phyloP scores from a whole-genome alignment of 2,797 vertebrate genomes.

The Oceanodroma leucorhoa region DNA sequence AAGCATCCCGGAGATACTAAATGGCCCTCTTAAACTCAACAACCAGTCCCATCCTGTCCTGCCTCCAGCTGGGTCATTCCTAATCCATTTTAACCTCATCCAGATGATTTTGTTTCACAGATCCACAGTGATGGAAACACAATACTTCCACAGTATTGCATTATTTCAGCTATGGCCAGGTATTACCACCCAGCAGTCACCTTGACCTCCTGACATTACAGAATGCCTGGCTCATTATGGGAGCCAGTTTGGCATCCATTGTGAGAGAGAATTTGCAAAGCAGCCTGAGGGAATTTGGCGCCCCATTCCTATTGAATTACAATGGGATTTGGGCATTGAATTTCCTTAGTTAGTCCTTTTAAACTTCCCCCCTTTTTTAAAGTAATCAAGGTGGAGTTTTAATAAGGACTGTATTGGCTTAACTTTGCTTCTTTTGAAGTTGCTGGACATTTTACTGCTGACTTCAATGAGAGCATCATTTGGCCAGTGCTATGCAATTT shows the following conservation, averaged over 20 bases:
- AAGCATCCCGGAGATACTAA: neutral
- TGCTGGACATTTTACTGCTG: neutral
- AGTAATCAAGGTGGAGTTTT: constrained; percentile 27
- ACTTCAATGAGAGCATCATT: neutral
- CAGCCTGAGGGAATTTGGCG: constrained; percentile 29
- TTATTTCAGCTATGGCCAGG: neutral
- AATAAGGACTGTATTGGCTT: neutral
- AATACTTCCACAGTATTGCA: neutral
- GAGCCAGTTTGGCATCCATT: constrained; percentile 15
- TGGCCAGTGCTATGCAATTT: neutral
- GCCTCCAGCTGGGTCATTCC: neutral
- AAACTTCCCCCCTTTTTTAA: constrained; percentile 24
- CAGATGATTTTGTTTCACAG: neutral
- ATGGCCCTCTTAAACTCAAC: neutral
- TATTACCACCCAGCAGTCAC: neutral
- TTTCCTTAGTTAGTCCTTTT: constrained; percentile 31
- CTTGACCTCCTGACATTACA: neutral
- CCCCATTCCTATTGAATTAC: constrained; percentile 53
- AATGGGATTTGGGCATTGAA: constrained; percentile 42
- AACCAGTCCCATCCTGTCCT: neutral
- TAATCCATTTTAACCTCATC: neutral
- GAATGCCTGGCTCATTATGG: neutral
- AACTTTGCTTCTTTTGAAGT: neutral
- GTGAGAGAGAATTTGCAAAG: constrained; percentile 47
- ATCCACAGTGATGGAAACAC: neutral